Base-by-base conservation (phyloP, 2,797 vertebrate species). In the Pteropus rufus region DNA sequence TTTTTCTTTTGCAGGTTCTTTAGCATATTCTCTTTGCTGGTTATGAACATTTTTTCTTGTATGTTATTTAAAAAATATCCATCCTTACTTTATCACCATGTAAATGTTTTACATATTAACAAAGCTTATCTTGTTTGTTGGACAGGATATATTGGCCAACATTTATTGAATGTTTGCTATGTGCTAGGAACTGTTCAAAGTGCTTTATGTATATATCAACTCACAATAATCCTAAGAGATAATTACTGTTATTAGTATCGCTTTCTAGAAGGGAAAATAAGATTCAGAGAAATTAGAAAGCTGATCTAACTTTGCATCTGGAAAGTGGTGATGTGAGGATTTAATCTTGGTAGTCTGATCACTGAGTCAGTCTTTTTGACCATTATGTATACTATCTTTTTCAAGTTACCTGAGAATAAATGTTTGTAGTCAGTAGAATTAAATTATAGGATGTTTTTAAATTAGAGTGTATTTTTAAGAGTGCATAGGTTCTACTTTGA, bases 101-200 rank as follows among this genome's bases (percentile, higher is more conserved):
- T 56, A 84, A 26, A 49, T 70, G 14, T 83, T 62, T 79, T 49
- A 60, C 6, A 18, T 34, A 77, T 24, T 84, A 58, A 89, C 54
- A 88, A 75, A 70, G 6, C 16, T 89, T 85, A 95, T 46, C 2
- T 70, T 93, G 69, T 75, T 75, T 87, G 34, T 44, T 77, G 44
- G 4, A 86, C 10, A 88, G 76, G 91, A 93, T 3, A 36, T 44
- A 26, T 89, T 62, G 44, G 36, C 23, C 18, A 58, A 62, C 6
- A 73, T 73, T 92, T 93, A 89, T 56, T 69, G 36, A 69, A 80
- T 64, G 24, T 67, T 96, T 96, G n/a, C 19, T 92, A 2, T 46
- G 10, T 81, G 23, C 23, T 15, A 91, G 14, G 12, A 77, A 36
- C 34, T 69, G 46, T 82, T 56, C 39, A 41, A 91, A 80, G 8